phyloP scores from a whole-genome alignment of 2,113 vertebrate genomes.

The Rhea pennata region DNA sequence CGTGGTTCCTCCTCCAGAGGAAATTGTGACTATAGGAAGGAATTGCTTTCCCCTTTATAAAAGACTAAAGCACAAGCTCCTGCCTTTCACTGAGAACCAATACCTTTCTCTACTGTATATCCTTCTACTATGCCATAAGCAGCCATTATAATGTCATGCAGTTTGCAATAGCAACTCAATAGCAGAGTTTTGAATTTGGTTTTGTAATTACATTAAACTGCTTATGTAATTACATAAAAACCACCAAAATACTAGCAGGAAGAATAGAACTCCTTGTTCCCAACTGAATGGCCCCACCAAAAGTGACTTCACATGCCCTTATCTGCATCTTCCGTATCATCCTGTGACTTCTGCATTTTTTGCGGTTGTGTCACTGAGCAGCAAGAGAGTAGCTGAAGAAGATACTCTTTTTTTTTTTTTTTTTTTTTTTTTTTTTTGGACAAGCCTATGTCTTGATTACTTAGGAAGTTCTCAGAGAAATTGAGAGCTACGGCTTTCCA shows the following conservation, averaged over 20 bases:
- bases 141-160: neutral
- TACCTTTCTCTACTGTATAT: neutral
- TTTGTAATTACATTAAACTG: neutral
- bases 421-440: neutral
- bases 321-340: neutral
- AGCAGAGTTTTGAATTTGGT: neutral
- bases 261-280: neutral
- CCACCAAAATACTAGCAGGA: neutral
- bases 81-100: neutral
- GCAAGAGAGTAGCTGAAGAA: neutral
- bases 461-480: neutral
- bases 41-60: neutral
- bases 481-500: neutral
- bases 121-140: neutral
- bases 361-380: neutral
- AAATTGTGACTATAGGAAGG: neutral
- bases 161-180: neutral
- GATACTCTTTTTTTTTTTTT: neutral
- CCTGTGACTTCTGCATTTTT: neutral
- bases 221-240: too few species aligned
- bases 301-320: rapidly evolving
- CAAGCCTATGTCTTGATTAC: neutral
- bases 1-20: neutral
- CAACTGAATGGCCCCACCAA: neutral
- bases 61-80: neutral